Evolutionary conservation across 2,797 vertebrate genomes (phyloP), one percentile per base, ranked within the genome.

Genomic region (Uromys caudimaculatus): DNA sequence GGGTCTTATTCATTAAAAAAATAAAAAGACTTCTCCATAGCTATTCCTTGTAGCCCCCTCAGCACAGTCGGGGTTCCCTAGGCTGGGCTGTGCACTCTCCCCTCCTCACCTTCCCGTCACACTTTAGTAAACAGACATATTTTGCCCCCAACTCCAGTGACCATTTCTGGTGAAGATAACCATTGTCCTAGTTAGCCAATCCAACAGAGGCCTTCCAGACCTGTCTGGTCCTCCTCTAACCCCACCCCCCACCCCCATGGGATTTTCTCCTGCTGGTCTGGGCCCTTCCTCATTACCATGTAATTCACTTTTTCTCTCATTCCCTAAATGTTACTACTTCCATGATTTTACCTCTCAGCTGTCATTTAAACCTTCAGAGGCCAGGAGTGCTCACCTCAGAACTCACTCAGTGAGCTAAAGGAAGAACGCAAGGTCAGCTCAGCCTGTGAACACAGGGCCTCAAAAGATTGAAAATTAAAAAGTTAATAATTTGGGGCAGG

Each of bases 161-260:
- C 69, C 29, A 35, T 54, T n/a, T 90, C 69, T 93, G 83, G 47
- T 41, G 73, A 92, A 87, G 35, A 83, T 75, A 78, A 69, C 21
- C 23, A 54, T 14, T 93, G 88, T 81, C 50, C 27, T 84, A 92
- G 50, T 77, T 87, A 90, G n/a, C 21, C 83, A 64, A 90, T 73
- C 19, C 17, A 90, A 35, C 19, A 38, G 24, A 69, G 69, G 81
- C 21, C 47, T 54, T 56, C 73, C 13, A 60, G 82, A 58, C 62
- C 90, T 78, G 44, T 60, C 29, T 71, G n/a, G 73, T 73, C 69
- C 75, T 89, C 71, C 47, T 52, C 89, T 56, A 87, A 95, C 87
- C n/a, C n/a, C 44, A n/a, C 44, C 6, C 44, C 44, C 44, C 44
- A 3, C 44, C 44, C 44, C 44, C 44, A 44, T 12, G 44, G 50